A percentile compares a stretch with the other conserved stretches of the same genome.
These are phyloP conservation scores for Trichoplusia ni DNA, from an alignment of 1,140 invertebrate species.

Conservation along the genomic window DNA sequence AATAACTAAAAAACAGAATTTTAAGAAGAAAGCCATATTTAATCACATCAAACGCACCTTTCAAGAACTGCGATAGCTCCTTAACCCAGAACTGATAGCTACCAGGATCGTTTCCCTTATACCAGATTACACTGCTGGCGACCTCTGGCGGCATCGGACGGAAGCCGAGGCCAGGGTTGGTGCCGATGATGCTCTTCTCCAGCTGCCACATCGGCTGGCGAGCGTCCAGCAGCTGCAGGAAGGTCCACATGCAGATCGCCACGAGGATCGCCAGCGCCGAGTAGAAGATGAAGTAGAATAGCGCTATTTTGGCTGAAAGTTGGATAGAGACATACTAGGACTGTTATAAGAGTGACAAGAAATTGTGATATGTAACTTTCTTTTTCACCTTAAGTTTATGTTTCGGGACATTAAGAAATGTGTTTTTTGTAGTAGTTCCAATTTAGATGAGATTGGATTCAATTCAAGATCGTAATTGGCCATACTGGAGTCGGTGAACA, in stretches of 20 bases:
- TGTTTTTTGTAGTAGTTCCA: too few relatives aligned
- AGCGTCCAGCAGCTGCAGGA: slow-evolving; percentile 94
- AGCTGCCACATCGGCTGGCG: slow-evolving; percentile 92
- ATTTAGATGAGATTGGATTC: too few relatives aligned
- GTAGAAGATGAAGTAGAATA: slow-evolving; percentile 97
- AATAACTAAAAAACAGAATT: too few relatives aligned
- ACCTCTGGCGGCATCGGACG: slow-evolving; percentile 94
- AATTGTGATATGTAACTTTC: too few relatives aligned
- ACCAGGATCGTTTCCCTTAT: slow-evolving; percentile 88
- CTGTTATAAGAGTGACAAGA: background rate
- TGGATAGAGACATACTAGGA: too few relatives aligned
- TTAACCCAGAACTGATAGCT: slow-evolving; percentile 91
- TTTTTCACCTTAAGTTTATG: too few relatives aligned
- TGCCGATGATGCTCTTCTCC: slow-evolving; percentile 92
- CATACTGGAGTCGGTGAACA: too few relatives aligned
- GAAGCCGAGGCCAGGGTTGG: slow-evolving; percentile 96
- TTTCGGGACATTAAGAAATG: too few relatives aligned
- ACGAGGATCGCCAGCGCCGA: slow-evolving; percentile 92
- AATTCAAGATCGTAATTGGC: too few relatives aligned
- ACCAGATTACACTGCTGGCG: slow-evolving; percentile 96
- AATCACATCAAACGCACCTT: slow-evolving; percentile 46
- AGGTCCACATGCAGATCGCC: slow-evolving; percentile 94
- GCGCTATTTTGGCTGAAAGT: slow-evolving; percentile 90
- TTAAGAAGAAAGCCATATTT: background rate
- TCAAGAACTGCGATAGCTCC: slow-evolving; percentile 87